Evolutionary conservation across 2,113 vertebrate species (phyloP).

Genomic region (Paramisgurnus dabryanus): DNA sequence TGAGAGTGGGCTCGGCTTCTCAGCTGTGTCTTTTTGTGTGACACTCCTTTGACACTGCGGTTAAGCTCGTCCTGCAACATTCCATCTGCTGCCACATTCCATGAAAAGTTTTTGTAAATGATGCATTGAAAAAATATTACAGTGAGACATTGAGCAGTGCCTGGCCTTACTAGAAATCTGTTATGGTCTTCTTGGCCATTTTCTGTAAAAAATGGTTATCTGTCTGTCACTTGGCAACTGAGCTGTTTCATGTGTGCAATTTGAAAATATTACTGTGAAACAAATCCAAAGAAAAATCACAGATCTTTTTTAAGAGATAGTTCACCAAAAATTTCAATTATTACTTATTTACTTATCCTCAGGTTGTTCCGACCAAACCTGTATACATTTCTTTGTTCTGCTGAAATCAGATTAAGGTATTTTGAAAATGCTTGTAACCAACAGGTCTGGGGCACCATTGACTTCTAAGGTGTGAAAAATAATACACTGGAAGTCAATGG

Average conservation of each 20-base stretch:
- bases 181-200: not conserved
- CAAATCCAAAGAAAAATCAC: not conserved
- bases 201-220: not conserved
- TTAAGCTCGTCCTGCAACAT: constrained; percentile 40
- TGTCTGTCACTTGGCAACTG: not conserved
- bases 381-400: no score
- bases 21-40: constrained; percentile 21
- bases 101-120: not conserved
- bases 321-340: no score
- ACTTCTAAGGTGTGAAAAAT: no score
- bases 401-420: no score
- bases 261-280: not conserved
- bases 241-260: not conserved
- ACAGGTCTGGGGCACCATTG: no score
- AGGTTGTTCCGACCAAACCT: no score
- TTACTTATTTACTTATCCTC: no score
- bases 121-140: not conserved
- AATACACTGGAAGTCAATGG: no score
- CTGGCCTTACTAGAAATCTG: not conserved
- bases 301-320: not conserved
- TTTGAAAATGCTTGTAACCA: no score
- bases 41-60: constrained; percentile 26
- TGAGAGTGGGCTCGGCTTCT: constrained; percentile 19
- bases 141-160: no score
- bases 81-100: not conserved